Percentiles rank a stretch among this genome's conserved stretches.
Conservation (phyloP, 2,888 invertebrate genomes). For the Baronia brevicornis region DNA sequence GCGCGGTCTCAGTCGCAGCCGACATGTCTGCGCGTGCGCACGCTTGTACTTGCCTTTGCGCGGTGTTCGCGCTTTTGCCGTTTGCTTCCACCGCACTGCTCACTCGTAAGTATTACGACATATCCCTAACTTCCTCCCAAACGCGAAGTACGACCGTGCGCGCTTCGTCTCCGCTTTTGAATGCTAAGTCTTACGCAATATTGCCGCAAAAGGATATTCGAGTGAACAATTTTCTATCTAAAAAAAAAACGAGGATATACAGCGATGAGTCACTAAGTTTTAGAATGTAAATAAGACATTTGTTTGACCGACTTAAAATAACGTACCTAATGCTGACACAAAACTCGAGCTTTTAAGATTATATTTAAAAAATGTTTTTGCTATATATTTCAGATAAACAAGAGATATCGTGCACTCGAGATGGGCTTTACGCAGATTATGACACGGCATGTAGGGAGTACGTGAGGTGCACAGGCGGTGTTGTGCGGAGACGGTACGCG, state of each 20-base stretch:
- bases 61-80: slow-evolving; percentile 24
- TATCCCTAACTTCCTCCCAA: slow-evolving; percentile 3
- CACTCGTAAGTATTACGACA: slow-evolving; percentile 41
- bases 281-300: slow-evolving; percentile 10
- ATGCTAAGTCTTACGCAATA: slow-evolving; percentile 6
- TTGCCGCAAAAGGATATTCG: not conserved
- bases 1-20: slow-evolving; percentile 47
- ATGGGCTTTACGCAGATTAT: slow-evolving; percentile 64
- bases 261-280: slow-evolving; percentile 10
- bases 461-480: slow-evolving; percentile 51
- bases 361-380: slow-evolving; percentile 1
- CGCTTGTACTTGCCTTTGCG: slow-evolving; percentile 25
- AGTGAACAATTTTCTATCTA: not conserved
- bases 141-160: not conserved
- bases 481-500: slow-evolving; percentile 40
- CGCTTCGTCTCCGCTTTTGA: slow-evolving; percentile 6
- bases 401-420: slow-evolving; percentile 42
- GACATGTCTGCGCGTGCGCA: slow-evolving; percentile 63
- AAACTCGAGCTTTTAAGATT: too few relatives aligned
- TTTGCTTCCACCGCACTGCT: slow-evolving; percentile 26
- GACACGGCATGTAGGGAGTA: slow-evolving; percentile 61
- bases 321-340: too few relatives aligned
- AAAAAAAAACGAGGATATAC: slow-evolving; percentile 8
- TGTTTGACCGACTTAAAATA: slow-evolving; percentile 6
- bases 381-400: slow-evolving; percentile 38